These are phyloP conservation scores for Galeopsomyia nigrocyanea DNA, from an alignment of 2,888 invertebrate genomes.

Conservation along the genomic window DNA sequence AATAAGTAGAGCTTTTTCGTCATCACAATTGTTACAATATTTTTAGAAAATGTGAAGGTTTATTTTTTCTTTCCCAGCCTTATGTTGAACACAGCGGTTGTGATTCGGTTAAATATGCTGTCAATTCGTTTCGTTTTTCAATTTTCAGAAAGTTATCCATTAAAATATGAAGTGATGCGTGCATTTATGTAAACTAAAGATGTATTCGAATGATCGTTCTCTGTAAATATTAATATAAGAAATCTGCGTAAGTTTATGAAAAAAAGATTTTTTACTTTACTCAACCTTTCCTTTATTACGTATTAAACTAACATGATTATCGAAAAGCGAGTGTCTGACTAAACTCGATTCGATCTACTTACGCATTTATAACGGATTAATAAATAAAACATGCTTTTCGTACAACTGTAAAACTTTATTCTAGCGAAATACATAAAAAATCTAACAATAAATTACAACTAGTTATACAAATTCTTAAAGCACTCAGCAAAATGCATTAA, in stretches of 20 bases:
- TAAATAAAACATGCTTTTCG: no score
- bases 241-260: conserved; percentile 51
- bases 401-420: conserved; percentile 19
- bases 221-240: conserved; percentile 62
- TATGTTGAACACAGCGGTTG: background rate
- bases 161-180: conserved; percentile 36
- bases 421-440: conserved; percentile 19
- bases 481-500: background rate
- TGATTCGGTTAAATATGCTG: background rate
- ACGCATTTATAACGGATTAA: no score
- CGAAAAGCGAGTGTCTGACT: no score
- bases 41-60: background rate
- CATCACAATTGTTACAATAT: background rate
- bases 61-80: background rate
- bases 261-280: conserved; percentile 26
- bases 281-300: conserved; percentile 5
- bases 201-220: conserved; percentile 59
- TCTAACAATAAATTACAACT: background rate
- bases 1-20: no score
- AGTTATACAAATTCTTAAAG: no score
- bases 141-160: background rate
- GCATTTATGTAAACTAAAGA: conserved; percentile 58
- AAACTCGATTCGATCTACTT: no score
- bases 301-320: no score
- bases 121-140: no score